A percentile compares a stretch with the other conserved stretches of the same genome.
Conservation (phyloP, 2,797 vertebrate species). For the Phylloscopus collybita region DNA sequence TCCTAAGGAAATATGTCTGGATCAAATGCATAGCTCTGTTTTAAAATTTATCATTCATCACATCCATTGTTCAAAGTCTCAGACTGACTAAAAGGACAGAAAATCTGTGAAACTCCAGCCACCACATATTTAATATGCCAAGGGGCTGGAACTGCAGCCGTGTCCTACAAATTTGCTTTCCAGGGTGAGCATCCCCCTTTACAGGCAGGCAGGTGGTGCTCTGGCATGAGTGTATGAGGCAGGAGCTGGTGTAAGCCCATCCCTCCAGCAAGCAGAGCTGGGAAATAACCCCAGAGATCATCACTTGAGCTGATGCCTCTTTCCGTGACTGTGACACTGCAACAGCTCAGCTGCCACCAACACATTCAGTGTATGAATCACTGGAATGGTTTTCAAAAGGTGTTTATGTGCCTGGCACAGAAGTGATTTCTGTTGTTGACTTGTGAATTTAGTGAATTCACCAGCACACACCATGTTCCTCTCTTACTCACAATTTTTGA, state of each 20-base stretch:
- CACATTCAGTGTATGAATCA: background rate
- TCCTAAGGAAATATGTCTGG: background rate
- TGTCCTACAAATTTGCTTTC: background rate
- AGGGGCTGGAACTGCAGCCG: background rate
- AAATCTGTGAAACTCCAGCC: background rate
- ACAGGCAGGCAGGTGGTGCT: accelerated
- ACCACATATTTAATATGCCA: background rate
- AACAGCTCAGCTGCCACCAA: background rate
- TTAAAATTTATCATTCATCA: background rate
- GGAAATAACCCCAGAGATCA: background rate
- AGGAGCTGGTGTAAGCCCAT: background rate
- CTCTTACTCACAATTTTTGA: background rate
- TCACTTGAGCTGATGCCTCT: background rate
- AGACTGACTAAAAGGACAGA: background rate
- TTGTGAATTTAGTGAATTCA: slow-evolving; percentile 2
- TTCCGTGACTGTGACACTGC: background rate
- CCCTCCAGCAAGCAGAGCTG: background rate
- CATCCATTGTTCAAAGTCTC: background rate
- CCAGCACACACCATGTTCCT: background rate
- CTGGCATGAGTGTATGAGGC: background rate
- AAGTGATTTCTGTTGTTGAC: background rate
- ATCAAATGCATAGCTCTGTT: background rate
- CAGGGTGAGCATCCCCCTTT: background rate
- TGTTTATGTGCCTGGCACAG: background rate
- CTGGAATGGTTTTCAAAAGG: background rate